phyloP scores from a whole-genome alignment of 2,797 vertebrate species.

The Catostomus latipinnis region DNA sequence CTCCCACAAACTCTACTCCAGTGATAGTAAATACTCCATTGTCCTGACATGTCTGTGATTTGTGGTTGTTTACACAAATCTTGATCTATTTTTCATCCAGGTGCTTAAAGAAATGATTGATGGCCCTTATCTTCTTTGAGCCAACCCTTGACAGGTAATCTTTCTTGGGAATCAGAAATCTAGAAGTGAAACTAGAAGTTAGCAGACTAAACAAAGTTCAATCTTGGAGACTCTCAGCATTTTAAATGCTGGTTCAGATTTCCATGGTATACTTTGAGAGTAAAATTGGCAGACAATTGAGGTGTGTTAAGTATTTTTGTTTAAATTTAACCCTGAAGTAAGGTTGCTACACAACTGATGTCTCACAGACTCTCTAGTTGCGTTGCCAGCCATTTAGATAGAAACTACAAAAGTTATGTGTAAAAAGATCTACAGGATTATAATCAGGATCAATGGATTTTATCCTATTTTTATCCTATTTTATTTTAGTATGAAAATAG shows the following conservation, averaged over 20 bases:
- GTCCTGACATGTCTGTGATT: background rate
- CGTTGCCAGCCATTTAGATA: background rate
- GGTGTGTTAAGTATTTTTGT: background rate
- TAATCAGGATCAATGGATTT: too few relatives aligned
- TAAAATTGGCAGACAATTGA: background rate
- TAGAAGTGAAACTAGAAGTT: constrained; percentile 1
- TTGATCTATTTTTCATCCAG: background rate
- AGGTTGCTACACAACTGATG: too few relatives aligned
- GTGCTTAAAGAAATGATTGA: background rate
- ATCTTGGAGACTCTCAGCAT: background rate
- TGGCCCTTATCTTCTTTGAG: background rate
- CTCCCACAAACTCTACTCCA: background rate
- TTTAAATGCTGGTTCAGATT: constrained; percentile 3
- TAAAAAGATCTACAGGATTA: background rate
- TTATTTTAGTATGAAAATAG: too few relatives aligned
- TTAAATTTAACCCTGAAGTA: too few relatives aligned
- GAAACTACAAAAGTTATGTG: background rate
- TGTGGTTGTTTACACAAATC: background rate
- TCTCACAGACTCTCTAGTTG: background rate
- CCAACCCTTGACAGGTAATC: background rate
- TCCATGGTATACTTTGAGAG: background rate
- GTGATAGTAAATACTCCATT: background rate
- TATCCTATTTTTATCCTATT: too few relatives aligned
- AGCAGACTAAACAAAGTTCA: constrained; percentile 14
- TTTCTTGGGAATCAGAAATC: background rate